Percentiles rank a stretch among this genome's conserved stretches.
These are phyloP conservation scores for Alethe castanea DNA, from an alignment of 2,113 vertebrate species.

Conservation along the genomic window DNA sequence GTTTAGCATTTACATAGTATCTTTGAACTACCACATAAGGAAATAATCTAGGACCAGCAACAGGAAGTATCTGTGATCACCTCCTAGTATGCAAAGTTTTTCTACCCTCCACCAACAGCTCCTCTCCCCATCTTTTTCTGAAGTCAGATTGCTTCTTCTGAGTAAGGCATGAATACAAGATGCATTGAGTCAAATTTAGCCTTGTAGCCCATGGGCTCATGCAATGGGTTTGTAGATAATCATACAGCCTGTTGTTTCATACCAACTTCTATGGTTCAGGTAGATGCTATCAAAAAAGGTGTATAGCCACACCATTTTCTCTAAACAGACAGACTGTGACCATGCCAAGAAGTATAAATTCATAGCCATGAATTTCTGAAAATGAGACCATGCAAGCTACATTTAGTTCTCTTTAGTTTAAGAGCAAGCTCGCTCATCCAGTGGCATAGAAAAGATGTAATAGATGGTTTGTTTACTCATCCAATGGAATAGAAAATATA, in stretches of 20 bases:
- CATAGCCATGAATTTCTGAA: neutral
- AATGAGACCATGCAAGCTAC: neutral
- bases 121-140: neutral
- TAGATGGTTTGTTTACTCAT: neutral
- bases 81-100: neutral
- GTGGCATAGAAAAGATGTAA: neutral
- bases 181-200: neutral
- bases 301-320: neutral
- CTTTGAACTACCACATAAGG: neutral
- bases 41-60: neutral
- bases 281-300: neutral
- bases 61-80: slow-evolving; percentile 10
- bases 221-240: neutral
- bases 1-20: neutral
- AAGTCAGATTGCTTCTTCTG: neutral
- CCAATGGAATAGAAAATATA: neutral
- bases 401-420: neutral
- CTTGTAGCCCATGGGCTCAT: neutral
- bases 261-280: neutral
- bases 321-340: neutral
- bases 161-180: neutral
- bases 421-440: neutral
- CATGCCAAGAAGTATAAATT: neutral
- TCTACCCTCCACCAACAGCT: neutral
- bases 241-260: neutral